Percentiles rank a stretch among this genome's conserved stretches.
These are phyloP conservation scores for Trematomus loennbergii DNA, from an alignment of 2,113 vertebrate species.

Conservation along the genomic window DNA sequence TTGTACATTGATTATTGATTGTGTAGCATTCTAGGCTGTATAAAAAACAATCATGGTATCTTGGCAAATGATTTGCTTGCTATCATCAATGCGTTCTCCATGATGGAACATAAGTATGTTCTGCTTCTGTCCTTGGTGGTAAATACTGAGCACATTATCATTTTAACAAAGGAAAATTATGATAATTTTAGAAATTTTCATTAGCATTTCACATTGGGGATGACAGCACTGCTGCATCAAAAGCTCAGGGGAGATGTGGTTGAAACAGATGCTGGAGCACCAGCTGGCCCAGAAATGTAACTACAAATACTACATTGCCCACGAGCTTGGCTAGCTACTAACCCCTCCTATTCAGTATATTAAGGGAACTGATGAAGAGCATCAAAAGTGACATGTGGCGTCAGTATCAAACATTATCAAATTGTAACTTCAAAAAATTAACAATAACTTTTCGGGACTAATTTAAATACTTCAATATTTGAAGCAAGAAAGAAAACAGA, in stretches of 20 bases:
- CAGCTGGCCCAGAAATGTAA: not conserved
- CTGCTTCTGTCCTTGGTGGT: not conserved
- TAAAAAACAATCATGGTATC: too few species aligned
- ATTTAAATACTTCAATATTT: too few species aligned
- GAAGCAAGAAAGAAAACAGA: not conserved
- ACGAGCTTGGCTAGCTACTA: not conserved
- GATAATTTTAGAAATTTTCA: conserved; percentile 7
- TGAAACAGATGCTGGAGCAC: not conserved
- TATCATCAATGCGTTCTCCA: too few species aligned
- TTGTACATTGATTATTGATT: too few species aligned
- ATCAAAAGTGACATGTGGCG: not conserved
- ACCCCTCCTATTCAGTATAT: not conserved
- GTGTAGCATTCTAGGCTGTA: too few species aligned
- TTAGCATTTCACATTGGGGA: conserved; percentile 9
- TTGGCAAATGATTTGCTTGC: too few species aligned
- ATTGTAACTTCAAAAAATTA: too few species aligned
- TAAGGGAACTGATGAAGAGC: not conserved
- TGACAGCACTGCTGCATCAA: not conserved
- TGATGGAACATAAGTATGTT: not conserved
- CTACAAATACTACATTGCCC: not conserved
- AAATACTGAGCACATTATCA: not conserved
- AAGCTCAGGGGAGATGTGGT: conserved; percentile 17
- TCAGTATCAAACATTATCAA: not conserved
- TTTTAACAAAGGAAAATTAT: not conserved
- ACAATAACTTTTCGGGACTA: too few species aligned